phyloP scores from a whole-genome alignment of 35 echinoderm and acorn worm genomes.

The Stichopus chloronotus region DNA sequence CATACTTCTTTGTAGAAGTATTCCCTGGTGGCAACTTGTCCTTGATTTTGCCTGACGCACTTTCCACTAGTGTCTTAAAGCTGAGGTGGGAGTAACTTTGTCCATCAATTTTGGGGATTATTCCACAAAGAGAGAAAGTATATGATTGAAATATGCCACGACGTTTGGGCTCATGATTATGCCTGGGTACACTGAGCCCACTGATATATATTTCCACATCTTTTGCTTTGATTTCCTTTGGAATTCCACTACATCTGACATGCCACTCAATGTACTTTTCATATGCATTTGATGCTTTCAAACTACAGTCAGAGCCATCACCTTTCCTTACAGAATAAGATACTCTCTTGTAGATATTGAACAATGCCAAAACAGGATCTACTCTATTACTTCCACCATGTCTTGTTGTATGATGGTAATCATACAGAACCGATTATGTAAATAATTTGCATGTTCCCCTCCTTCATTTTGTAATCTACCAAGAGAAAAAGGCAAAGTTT shows the following conservation, averaged over 20 bases:
- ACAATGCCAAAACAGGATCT: conserved; percentile 2
- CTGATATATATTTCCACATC: conserved; percentile 2
- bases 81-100: conserved; percentile 18
- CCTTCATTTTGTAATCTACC: no score
- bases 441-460: not conserved
- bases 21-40: no score
- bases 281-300: conserved; percentile 6
- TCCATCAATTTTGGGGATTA: conserved; percentile 29
- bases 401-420: not conserved
- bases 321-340: not conserved
- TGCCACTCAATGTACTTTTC: not conserved
- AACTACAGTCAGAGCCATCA: not conserved
- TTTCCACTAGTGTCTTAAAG: not conserved
- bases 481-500: no score
- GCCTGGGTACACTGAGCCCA: not conserved
- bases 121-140: conserved; percentile 22
- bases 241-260: not conserved
- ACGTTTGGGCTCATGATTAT: not conserved
- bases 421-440: not conserved
- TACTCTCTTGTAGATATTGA: conserved; percentile 14
- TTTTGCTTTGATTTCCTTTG: conserved; percentile 14
- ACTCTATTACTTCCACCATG: conserved; percentile 12
- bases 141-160: not conserved
- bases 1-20: no score
- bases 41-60: conserved; percentile 19